phyloP scores from a whole-genome alignment of 2,888 invertebrate species.

The Panopea generosa region DNA sequence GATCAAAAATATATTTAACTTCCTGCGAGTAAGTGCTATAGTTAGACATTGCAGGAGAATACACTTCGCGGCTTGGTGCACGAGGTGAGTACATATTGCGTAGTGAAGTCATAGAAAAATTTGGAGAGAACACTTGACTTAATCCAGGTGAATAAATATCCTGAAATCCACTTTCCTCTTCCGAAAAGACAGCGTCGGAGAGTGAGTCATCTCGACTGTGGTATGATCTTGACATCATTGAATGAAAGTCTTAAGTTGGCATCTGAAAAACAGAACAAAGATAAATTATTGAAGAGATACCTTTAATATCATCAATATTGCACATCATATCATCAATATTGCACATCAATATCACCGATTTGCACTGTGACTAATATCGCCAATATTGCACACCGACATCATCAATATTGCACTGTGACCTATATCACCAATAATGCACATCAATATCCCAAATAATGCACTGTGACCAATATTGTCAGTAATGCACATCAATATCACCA shows the following conservation, averaged over 20 bases:
- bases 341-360: too few species aligned
- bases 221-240: constrained; percentile 30
- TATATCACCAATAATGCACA: too few species aligned
- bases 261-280: too few species aligned
- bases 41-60: constrained; percentile 72
- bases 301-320: too few species aligned
- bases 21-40: constrained; percentile 78
- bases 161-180: constrained; percentile 47
- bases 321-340: too few species aligned
- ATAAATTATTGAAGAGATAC: too few species aligned
- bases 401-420: too few species aligned
- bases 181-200: constrained; percentile 59
- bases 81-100: constrained; percentile 50
- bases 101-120: constrained; percentile 52
- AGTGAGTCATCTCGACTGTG: constrained; percentile 50
- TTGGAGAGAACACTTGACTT: constrained; percentile 45
- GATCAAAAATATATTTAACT: constrained; percentile 70
- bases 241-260: background rate
- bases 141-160: constrained; percentile 42
- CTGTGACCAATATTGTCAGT: too few species aligned
- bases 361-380: too few species aligned
- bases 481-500: too few species aligned
- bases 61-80: constrained; percentile 45
- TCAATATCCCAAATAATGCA: too few species aligned
- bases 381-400: too few species aligned